Evolutionary conservation across 2,113 vertebrate species (phyloP), one percentile per base, ranked within the genome.

Genomic region (Nothobranchius furzeri): DNA sequence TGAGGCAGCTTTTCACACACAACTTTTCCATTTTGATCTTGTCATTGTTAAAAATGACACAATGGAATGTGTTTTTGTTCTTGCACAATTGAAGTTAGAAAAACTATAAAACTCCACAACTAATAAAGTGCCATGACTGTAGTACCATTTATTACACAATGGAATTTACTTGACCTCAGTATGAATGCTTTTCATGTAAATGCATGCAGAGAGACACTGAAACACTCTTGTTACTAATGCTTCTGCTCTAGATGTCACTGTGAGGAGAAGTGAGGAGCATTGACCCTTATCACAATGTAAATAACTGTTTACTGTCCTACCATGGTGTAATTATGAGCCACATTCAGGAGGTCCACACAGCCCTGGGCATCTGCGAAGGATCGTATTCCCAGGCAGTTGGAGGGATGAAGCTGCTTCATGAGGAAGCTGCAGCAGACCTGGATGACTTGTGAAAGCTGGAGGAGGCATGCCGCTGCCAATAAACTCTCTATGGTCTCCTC

Each of bases 401-500:
- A 99, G 7, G 96, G 97, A 76, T 99, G 96, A 3, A 99, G 96
- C 78, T 98, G 96, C 86, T 98, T 99, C 94, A 96, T 97, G 46
- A 99, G 95, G 88, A 98, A 98, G 88, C 91, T 96, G 83, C 96
- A 97, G 93, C 97, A 99, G 10, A 98, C 96, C 65, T 99, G 95
- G 62, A 98, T 95, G 60, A 99, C 98, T 89, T 96, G 96, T 55
- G 95, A 93, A 43, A 99, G 95, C 92, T 99, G 96, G 1, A 99
- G 94, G 14, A 99, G 95, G 86, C 96, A 99, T 11, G 98, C 97
- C 48, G 96, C 95, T 48, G 96, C 93, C 88, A 99, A 87, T 84
- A 99, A 89, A 80, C 94, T 97, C 90, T 99, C 97, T 68, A 99
- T 96, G 3, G 95, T 98, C 81, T 99, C 96, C 87, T 99, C 97